A percentile compares a stretch with the other conserved stretches of the same genome.
Evolutionary conservation across 1,140 invertebrate genomes (phyloP).

Genomic region (Ericerus pela): DNA sequence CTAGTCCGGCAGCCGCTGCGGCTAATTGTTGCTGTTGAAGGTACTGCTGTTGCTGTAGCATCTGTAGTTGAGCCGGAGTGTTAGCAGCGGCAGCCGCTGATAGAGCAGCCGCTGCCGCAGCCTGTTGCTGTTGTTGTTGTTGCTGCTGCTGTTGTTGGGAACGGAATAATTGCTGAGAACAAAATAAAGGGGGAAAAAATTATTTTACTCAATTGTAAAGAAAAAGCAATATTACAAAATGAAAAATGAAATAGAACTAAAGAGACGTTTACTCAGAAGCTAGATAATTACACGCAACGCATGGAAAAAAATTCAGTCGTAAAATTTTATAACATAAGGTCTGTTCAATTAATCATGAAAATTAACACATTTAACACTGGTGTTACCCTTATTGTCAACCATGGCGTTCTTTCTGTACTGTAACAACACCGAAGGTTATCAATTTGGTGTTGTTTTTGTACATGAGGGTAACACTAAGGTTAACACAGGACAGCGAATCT

Average conservation of each 20-base stretch:
- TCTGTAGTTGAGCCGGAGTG: slow-evolving; percentile 38
- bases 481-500: no score
- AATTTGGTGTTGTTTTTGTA: no score
- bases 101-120: slow-evolving; percentile 18
- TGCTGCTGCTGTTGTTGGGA: slow-evolving; percentile 47
- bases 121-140: slow-evolving; percentile 14
- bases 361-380: no score
- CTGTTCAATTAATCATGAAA: not conserved
- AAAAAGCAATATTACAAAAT: no score
- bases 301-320: not conserved
- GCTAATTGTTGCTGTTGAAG: slow-evolving; percentile 48
- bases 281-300: not conserved
- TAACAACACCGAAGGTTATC: no score
- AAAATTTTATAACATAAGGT: not conserved
- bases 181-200: slow-evolving; percentile 18
- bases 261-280: not conserved
- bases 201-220: not conserved
- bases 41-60: slow-evolving; percentile 46
- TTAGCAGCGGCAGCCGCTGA: slow-evolving; percentile 34
- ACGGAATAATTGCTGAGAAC: slow-evolving; percentile 68
- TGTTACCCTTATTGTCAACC: no score
- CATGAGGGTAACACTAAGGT: no score
- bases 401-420: no score
- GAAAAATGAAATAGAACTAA: no score
- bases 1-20: slow-evolving; percentile 27